Evolutionary conservation across 2,797 vertebrate species (phyloP), one percentile per base, ranked within the genome.

Genomic region (Artibeus jamaicensis): DNA sequence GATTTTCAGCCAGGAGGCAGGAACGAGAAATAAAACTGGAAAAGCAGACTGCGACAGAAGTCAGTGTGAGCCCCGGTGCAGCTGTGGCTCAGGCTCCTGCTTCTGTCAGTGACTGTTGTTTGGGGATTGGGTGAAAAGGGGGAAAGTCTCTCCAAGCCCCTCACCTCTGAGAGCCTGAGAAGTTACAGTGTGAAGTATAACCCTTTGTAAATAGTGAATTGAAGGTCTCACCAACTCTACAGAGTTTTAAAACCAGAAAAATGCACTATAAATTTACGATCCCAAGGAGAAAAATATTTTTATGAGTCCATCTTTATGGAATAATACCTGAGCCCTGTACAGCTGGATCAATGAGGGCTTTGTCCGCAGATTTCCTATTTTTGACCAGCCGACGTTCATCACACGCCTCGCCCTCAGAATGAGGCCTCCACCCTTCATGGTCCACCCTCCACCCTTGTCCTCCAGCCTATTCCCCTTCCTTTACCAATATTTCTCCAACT

Each of bases 171-270:
- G 29, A 70, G 62, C 50, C 32, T 78, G 39, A 42, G 42, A 91
- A 83, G 67, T 76, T 21, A 50, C 14, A 59, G 53, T 83, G 8
- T 86, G 48, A 84, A 85, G 76, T 29, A 19, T 22, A 44, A 50
- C 34, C 34, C 22, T 46, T 92, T 83, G 10, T 86, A 85, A 89
- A 88, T 76, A 83, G 3, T 93, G 62, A 10, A 67, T 86, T 88
- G 65, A 88, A 53, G 39, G 0, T 86, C 46, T 94, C 21, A n/a
- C 12, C 14, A 81, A 46, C 24, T 74, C 44, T 53, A 34, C 39
- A 39, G 74, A 83, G 55, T 71, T 91, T 90, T 83, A 73, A 95
- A 92, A 26, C 19, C 11, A 65, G 77, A 50, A 83, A 86, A 79
- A 70, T 70, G 24, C 21, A 14, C 68, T 55, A 5, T 74, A 57